These are phyloP conservation scores for Esperia sulphurella DNA, from an alignment of 2,888 invertebrate species.

Conservation along the genomic window DNA sequence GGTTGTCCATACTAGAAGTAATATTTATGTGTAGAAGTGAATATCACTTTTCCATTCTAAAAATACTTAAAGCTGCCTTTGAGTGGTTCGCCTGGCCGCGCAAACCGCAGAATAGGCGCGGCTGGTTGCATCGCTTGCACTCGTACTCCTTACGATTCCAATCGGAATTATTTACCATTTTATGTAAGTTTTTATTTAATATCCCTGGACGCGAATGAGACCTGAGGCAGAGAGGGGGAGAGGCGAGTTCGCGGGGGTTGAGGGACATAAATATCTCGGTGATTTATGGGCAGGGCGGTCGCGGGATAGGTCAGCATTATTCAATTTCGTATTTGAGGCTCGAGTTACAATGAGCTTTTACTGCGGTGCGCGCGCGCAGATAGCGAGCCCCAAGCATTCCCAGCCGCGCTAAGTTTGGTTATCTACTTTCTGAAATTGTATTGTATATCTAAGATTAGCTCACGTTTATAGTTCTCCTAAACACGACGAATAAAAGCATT, in stretches of 20 bases:
- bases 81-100: constrained; percentile 40
- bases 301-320: constrained; percentile 80
- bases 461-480: constrained; percentile 34
- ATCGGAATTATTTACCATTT: constrained; percentile 73
- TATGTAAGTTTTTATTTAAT: constrained; percentile 76
- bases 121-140: constrained; percentile 56
- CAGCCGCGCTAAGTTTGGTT: constrained; percentile 50
- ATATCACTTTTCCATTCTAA: constrained; percentile 38
- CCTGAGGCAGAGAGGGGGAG: constrained; percentile 42
- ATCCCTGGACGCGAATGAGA: constrained; percentile 66
- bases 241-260: constrained; percentile 47
- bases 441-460: constrained; percentile 50
- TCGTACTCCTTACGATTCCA: constrained; percentile 54
- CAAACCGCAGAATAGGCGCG: constrained; percentile 61
- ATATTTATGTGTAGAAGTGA: constrained; percentile 3
- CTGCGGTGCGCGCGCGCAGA: constrained; percentile 67
- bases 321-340: constrained; percentile 79
- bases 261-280: constrained; percentile 78
- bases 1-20: constrained; percentile 8
- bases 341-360: constrained; percentile 78
- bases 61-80: constrained; percentile 32
- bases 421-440: constrained; percentile 51
- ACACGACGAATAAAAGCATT: constrained; percentile 21
- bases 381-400: constrained; percentile 46
- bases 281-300: constrained; percentile 76